Percentiles rank a stretch among this genome's conserved stretches.
Evolutionary conservation across 1,140 invertebrate genomes (phyloP).

Genomic region (Penaeus vannamei): DNA sequence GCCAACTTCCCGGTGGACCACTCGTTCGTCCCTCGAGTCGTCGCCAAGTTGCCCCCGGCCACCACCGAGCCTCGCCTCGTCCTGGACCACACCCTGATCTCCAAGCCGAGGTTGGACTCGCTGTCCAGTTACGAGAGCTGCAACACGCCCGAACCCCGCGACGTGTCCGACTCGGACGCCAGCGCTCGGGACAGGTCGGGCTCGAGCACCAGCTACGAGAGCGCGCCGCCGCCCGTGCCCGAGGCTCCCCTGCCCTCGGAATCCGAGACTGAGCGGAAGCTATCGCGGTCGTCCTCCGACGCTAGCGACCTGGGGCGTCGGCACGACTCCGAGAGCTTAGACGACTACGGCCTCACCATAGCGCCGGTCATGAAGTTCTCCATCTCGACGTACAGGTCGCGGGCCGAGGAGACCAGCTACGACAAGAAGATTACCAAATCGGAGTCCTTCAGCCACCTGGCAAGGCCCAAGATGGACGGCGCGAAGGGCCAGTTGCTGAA

Average conservation of each 20-base stretch:
- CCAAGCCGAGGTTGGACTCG: not conserved
- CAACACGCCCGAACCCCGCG: not conserved
- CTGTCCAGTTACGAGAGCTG: constrained; percentile 64
- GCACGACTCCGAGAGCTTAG: constrained; percentile 26
- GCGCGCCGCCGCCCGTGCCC: constrained; percentile 60
- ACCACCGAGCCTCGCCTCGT: not conserved
- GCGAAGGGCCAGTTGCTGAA: not conserved
- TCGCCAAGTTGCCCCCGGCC: constrained; percentile 6
- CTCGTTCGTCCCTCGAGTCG: not conserved
- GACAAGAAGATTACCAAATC: constrained; percentile 60
- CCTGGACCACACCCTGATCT: not conserved
- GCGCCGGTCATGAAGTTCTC: constrained; percentile 60
- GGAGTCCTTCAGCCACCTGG: constrained; percentile 54
- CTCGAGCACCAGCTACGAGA: constrained; percentile 64
- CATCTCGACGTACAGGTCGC: constrained; percentile 67
- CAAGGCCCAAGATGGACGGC: not conserved
- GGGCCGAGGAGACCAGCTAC: constrained; percentile 63
- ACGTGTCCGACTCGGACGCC: not conserved
- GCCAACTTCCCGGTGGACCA: not conserved
- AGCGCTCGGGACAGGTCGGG: not conserved
- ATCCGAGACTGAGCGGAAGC: constrained; percentile 20
- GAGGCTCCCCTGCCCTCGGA: constrained; percentile 19
- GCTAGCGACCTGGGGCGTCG: constrained; percentile 31
- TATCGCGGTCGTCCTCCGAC: not conserved
- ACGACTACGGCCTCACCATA: constrained; percentile 10